These are phyloP conservation scores for Tragelaphus scriptus DNA, from an alignment of 2,113 vertebrate species.

Conservation along the genomic window DNA sequence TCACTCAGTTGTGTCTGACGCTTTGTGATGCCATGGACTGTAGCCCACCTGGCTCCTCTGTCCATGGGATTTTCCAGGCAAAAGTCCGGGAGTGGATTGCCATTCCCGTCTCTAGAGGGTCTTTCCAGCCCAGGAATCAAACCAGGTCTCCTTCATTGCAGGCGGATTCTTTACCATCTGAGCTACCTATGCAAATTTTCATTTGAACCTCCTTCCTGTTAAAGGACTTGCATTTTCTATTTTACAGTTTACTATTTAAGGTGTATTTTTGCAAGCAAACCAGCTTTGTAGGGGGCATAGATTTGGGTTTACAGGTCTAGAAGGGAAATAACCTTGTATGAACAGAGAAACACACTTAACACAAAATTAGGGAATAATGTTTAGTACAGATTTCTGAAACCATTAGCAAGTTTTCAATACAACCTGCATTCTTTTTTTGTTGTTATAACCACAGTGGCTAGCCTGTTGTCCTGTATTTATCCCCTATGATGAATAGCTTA, in stretches of 20 bases:
- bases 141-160: neutral
- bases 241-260: neutral
- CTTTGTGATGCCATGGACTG: neutral
- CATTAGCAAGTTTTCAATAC: neutral
- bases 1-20: fast-evolving
- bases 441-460: neutral
- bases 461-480: neutral
- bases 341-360: neutral
- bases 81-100: neutral
- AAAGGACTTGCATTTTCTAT: neutral
- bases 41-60: neutral
- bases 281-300: neutral
- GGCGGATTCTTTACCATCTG: neutral
- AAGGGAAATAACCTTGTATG: neutral
- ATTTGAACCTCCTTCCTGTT: neutral
- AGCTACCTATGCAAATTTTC: neutral
- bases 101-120: neutral
- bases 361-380: neutral
- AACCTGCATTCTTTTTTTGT: neutral
- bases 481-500: neutral
- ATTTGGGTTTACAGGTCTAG: neutral
- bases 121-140: neutral
- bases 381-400: neutral
- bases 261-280: neutral
- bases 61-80: neutral